phyloP scores from a whole-genome alignment of 2,113 vertebrate species.

The Leucosticte australis region DNA sequence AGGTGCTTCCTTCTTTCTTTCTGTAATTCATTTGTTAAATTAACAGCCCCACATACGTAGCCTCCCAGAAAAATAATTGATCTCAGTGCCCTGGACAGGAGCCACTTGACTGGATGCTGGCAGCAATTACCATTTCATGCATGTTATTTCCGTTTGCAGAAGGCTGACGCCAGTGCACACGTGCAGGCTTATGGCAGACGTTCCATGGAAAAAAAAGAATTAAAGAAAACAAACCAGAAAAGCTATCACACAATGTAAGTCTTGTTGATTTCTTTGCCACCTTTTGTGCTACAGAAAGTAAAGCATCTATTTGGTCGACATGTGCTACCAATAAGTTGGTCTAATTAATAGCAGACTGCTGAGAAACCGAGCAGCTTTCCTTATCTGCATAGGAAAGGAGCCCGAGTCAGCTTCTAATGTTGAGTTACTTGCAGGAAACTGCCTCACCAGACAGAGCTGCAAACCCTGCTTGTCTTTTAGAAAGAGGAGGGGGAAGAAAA shows the following conservation, averaged over 20 bases:
- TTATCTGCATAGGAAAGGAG: slow-evolving; percentile 11
- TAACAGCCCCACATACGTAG: not conserved
- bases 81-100: slow-evolving; percentile 10
- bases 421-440: slow-evolving; percentile 73
- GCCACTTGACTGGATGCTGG: slow-evolving; percentile 10
- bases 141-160: slow-evolving; percentile 60
- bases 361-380: not conserved
- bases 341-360: slow-evolving; percentile 79
- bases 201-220: not conserved
- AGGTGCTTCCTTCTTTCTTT: not conserved
- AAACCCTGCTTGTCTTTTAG: slow-evolving; percentile 3
- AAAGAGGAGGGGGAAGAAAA: not conserved
- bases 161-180: slow-evolving; percentile 76
- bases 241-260: slow-evolving; percentile 70
- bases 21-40: slow-evolving; percentile 31
- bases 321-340: slow-evolving; percentile 81
- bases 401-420: slow-evolving; percentile 58
- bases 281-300: slow-evolving; percentile 77
- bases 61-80: not conserved
- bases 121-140: not conserved
- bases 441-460: slow-evolving; percentile 65
- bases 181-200: slow-evolving; percentile 15
- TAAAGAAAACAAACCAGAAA: slow-evolving; percentile 35
- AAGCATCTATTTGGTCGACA: slow-evolving; percentile 66
- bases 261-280: slow-evolving; percentile 81